These are phyloP conservation scores for Chrysolina oricalcia DNA, from an alignment of 2,888 invertebrate species.

Conservation along the genomic window DNA sequence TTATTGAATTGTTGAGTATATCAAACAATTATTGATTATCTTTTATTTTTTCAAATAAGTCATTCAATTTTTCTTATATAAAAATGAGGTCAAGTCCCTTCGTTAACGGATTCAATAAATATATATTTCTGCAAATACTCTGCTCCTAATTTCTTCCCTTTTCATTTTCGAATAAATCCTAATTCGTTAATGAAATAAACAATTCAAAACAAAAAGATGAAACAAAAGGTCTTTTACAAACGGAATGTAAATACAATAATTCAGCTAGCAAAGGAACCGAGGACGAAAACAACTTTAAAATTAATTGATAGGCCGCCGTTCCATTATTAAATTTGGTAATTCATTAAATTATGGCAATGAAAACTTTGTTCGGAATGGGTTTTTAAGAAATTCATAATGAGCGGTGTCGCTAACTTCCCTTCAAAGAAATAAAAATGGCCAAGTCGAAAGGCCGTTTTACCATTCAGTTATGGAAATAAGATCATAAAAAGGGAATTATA, in stretches of 20 bases:
- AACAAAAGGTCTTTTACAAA: slow-evolving; percentile 50
- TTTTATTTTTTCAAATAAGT: no score
- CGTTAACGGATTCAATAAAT: background rate
- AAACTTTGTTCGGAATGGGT: slow-evolving; percentile 60
- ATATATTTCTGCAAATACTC: background rate
- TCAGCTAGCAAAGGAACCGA: slow-evolving; percentile 49
- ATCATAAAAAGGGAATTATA: slow-evolving; percentile 71
- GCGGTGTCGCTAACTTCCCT: slow-evolving; percentile 57
- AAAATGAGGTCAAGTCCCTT: no score
- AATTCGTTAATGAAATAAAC: slow-evolving; percentile 58
- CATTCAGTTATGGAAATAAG: slow-evolving; percentile 70
- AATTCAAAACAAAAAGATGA: slow-evolving; percentile 44
- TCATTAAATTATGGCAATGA: slow-evolving; percentile 62
- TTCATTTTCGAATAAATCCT: slow-evolving; percentile 24
- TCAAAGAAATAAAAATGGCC: slow-evolving; percentile 59
- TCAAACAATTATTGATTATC: no score
- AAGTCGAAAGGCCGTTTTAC: slow-evolving; percentile 62
- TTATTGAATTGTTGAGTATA: no score
- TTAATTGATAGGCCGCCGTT: slow-evolving; percentile 56
- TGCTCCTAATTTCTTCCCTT: background rate
- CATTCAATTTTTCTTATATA: no score
- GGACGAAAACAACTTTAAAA: slow-evolving; percentile 51
- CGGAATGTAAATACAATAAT: slow-evolving; percentile 57
- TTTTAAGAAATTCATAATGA: slow-evolving; percentile 64
- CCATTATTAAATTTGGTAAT: slow-evolving; percentile 61